Evolutionary conservation across 2,797 vertebrate genomes (phyloP).

Genomic region (Callimico goeldii): DNA sequence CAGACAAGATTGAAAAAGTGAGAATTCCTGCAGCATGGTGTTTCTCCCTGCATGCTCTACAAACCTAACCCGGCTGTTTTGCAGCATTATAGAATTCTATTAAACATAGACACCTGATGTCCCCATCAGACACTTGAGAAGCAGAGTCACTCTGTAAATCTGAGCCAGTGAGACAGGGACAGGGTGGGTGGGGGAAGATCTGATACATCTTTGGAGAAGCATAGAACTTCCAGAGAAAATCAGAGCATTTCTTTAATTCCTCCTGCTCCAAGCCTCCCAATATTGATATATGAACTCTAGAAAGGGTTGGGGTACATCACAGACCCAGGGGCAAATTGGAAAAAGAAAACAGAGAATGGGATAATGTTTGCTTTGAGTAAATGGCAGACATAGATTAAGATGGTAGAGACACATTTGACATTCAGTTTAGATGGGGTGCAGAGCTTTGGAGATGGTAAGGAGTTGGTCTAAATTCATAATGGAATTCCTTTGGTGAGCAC

Average conservation of each 20-base stretch:
- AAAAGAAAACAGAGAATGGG: too few species aligned
- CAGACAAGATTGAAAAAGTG: background rate
- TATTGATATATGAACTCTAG: background rate
- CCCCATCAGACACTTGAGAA: background rate
- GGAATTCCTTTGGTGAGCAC: background rate
- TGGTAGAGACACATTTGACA: background rate
- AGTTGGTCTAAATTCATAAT: background rate
- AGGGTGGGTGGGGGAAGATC: background rate
- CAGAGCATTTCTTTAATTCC: background rate
- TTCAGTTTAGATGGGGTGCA: background rate
- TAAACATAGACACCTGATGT: background rate
- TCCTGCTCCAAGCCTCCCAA: background rate
- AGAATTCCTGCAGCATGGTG: background rate
- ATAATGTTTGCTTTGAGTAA: background rate
- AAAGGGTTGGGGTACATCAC: background rate
- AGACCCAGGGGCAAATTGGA: background rate
- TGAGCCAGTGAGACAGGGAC: background rate
- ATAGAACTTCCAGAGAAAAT: background rate
- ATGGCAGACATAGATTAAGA: background rate
- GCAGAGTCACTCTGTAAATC: background rate
- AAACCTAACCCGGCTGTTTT: background rate
- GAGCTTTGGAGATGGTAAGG: background rate
- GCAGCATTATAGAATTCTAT: background rate
- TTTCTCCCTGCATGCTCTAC: background rate
- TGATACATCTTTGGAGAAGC: background rate